phyloP scores from a whole-genome alignment of 2,113 vertebrate genomes.

The Bubo scandiacus region DNA sequence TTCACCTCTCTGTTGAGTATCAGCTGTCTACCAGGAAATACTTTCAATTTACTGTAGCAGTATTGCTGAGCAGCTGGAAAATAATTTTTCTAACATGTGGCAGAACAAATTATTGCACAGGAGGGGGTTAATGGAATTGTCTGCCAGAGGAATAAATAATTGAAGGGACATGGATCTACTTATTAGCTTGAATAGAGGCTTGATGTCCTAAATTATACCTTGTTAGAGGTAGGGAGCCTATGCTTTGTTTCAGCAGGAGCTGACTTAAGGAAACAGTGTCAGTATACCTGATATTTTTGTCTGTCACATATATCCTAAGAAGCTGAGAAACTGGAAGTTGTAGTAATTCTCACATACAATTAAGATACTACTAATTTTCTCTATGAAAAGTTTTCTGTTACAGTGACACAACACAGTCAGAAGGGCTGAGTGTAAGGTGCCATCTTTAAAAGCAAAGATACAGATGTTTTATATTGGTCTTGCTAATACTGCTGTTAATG shows the following conservation, averaged over 20 bases:
- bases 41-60: constrained; percentile 29
- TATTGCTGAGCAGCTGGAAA: constrained; percentile 64
- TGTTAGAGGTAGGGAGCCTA: constrained; percentile 52
- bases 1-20: constrained; percentile 48
- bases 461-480: background rate
- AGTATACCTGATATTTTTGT: constrained; percentile 21
- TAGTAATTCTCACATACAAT: background rate
- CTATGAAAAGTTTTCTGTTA: background rate
- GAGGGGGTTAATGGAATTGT: constrained; percentile 71
- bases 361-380: background rate
- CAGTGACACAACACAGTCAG: background rate
- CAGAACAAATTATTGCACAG: constrained; percentile 72
- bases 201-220: constrained; percentile 70
- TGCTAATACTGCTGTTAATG: background rate
- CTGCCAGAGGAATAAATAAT: constrained; percentile 71
- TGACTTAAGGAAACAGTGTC: constrained; percentile 9
- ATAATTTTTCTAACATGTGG: constrained; percentile 69
- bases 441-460: background rate
- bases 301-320: background rate
- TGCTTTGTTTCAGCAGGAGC: constrained; percentile 31
- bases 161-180: constrained; percentile 54
- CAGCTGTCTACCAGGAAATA: constrained; percentile 35
- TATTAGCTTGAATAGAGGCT: constrained; percentile 64
- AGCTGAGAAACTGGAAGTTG: background rate
- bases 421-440: background rate